Evolutionary conservation across 2,888 invertebrate genomes (phyloP).

Genomic region (Trilocha varians): DNA sequence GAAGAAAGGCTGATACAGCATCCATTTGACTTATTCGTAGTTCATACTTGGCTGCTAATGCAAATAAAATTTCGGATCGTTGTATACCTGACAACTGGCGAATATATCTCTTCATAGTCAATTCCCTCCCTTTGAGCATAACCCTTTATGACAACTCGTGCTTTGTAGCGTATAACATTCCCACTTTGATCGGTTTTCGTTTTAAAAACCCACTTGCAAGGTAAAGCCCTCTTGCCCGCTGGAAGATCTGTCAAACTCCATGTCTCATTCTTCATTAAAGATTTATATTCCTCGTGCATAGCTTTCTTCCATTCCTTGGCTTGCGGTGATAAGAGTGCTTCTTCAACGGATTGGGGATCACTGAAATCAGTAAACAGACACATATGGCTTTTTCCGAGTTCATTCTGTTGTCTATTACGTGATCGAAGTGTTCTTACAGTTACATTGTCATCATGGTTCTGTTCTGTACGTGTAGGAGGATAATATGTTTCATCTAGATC

Average conservation of each 20-base stretch:
- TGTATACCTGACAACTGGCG: slow-evolving; percentile 12
- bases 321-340: slow-evolving; percentile 10
- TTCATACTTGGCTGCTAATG: slow-evolving; percentile 10
- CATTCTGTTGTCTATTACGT: background rate
- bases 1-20: background rate
- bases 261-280: slow-evolving; percentile 11
- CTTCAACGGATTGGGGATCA: slow-evolving; percentile 12
- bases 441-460: background rate
- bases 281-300: slow-evolving; percentile 12
- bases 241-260: slow-evolving; percentile 9
- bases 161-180: slow-evolving; percentile 3
- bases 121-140: slow-evolving; percentile 13
- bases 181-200: slow-evolving; percentile 6
- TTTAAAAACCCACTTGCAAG: slow-evolving; percentile 11
- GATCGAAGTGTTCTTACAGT: background rate
- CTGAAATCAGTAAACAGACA: slow-evolving; percentile 2
- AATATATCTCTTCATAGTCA: slow-evolving; percentile 4
- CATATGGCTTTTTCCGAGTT: slow-evolving; percentile 1
- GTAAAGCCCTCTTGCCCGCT: slow-evolving; percentile 5
- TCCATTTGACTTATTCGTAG: background rate
- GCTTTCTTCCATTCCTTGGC: slow-evolving; percentile 11
- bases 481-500: background rate
- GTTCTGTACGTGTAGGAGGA: background rate
- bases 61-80: background rate
- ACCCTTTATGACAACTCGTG: slow-evolving; percentile 9